Evolutionary conservation across 2,113 vertebrate genomes (phyloP).

Genomic region (Megaleporinus macrocephalus): DNA sequence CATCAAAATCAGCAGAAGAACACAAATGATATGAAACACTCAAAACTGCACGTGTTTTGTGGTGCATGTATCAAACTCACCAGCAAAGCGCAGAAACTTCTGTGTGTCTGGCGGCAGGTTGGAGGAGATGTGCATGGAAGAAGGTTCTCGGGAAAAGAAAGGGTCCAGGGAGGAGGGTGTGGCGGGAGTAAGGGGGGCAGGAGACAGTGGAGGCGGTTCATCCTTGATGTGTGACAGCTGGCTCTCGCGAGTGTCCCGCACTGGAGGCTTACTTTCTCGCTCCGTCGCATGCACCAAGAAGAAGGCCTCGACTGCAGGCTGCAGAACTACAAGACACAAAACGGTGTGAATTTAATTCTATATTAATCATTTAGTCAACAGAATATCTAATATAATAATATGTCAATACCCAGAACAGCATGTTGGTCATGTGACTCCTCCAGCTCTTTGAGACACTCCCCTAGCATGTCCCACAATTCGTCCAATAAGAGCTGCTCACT

Average conservation of each 20-base stretch:
- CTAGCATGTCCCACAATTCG: conserved; percentile 94
- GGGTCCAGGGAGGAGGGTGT: conserved; percentile 92
- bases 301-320: conserved; percentile 93
- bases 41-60: no score
- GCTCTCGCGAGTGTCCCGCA: conserved; percentile 91
- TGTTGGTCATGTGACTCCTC: conserved; percentile 96
- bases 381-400: background rate
- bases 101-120: conserved; percentile 93
- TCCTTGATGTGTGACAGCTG: conserved; percentile 94
- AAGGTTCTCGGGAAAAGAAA: conserved; percentile 92
- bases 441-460: conserved; percentile 92
- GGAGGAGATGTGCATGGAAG: conserved; percentile 94
- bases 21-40: no score
- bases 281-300: conserved; percentile 95
- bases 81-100: conserved; percentile 93
- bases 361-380: no score
- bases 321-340: conserved; percentile 77
- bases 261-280: conserved; percentile 91
- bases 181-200: conserved; percentile 90
- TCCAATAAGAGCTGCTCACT: conserved; percentile 92
- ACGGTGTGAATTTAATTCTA: background rate
- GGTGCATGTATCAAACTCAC: conserved; percentile 64
- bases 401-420: conserved; percentile 84
- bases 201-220: conserved; percentile 89
- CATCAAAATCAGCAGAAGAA: no score